Evolutionary conservation across 1,140 invertebrate species (phyloP).

Genomic region (Gonioctena quinquepunctata): DNA sequence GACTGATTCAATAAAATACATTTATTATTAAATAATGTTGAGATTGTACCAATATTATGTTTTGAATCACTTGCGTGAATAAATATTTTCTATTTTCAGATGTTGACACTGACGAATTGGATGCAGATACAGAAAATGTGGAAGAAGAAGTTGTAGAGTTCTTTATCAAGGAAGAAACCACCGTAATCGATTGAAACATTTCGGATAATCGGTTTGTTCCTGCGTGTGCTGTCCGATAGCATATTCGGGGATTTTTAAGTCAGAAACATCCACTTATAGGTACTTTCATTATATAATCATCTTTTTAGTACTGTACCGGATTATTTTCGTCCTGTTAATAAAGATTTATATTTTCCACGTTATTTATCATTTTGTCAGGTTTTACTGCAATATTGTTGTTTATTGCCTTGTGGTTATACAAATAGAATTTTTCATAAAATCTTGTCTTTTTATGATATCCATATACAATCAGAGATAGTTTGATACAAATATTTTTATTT

Average conservation of each 20-base stretch:
- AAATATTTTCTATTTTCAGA: constrained; percentile 68
- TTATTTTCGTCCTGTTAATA: neutral
- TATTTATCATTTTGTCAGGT: neutral
- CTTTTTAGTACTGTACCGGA: neutral
- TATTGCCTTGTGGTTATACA: neutral
- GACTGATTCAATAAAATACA: no score
- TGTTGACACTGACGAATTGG: constrained; percentile 89
- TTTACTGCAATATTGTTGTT: neutral
- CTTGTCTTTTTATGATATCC: no score
- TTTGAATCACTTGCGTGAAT: no score
- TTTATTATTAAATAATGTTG: no score
- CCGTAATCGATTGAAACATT: constrained; percentile 66
- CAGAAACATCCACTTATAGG: neutral
- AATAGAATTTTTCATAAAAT: constrained; percentile 14
- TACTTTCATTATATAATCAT: neutral
- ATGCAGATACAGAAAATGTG: constrained; percentile 82
- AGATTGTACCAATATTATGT: no score
- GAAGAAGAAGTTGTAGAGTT: constrained; percentile 97
- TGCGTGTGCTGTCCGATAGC: neutral
- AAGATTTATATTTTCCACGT: constrained; percentile 13
- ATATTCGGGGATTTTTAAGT: constrained; percentile 12
- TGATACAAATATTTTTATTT: no score
- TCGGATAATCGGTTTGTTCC: neutral
- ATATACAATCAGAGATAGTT: no score
- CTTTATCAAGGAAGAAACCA: constrained; percentile 95